Conservation (phyloP, 2,888 invertebrate genomes). For the Hylaea fasciaria region DNA sequence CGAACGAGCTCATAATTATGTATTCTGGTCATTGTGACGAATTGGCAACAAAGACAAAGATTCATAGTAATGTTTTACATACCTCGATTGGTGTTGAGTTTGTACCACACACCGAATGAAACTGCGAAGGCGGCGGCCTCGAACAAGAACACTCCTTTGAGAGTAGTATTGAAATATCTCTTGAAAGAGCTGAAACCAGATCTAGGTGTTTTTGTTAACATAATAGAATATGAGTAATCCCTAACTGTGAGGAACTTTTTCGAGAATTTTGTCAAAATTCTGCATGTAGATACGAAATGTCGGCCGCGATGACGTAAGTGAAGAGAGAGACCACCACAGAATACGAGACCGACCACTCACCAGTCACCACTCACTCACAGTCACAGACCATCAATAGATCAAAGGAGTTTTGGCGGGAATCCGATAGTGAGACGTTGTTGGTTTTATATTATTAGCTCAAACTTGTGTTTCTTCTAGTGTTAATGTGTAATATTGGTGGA, state of each 20-base stretch:
- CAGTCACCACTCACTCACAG: too few relatives aligned
- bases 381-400: too few relatives aligned
- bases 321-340: background rate
- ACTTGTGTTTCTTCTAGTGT: too few relatives aligned
- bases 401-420: too few relatives aligned
- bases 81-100: conserved; percentile 90
- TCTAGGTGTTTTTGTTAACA: conserved; percentile 88
- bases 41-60: conserved; percentile 5
- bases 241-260: conserved; percentile 17
- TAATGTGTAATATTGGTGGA: too few relatives aligned
- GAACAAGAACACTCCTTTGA: conserved; percentile 82
- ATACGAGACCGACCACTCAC: too few relatives aligned
- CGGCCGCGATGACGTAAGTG: conserved; percentile 55
- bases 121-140: conserved; percentile 86
- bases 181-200: conserved; percentile 77
- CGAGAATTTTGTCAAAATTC: conserved; percentile 22
- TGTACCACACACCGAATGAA: conserved; percentile 87
- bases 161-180: conserved; percentile 81
- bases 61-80: conserved; percentile 46
- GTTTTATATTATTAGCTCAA: too few relatives aligned
- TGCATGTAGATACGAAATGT: conserved; percentile 11
- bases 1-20: background rate
- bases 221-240: conserved; percentile 65
- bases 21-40: background rate
- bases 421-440: too few relatives aligned